These are phyloP conservation scores for Camelus bactrianus DNA, from an alignment of 2,113 vertebrate genomes.

Conservation along the genomic window DNA sequence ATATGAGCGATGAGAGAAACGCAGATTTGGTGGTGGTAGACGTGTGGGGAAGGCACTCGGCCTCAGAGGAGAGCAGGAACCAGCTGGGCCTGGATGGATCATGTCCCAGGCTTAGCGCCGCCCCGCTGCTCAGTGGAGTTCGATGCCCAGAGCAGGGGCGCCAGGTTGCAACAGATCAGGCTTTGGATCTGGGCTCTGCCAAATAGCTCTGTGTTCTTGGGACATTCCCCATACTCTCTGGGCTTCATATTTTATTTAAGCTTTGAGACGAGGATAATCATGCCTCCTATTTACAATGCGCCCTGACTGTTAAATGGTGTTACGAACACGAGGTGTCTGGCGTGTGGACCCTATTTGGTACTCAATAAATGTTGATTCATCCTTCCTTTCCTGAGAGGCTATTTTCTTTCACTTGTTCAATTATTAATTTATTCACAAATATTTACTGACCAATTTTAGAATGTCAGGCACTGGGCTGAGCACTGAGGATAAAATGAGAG, in stretches of 20 bases:
- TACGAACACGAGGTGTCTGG: background rate
- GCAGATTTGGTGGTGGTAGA: background rate
- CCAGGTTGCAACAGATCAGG: background rate
- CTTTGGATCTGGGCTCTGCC: background rate
- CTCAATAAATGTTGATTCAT: slow-evolving; percentile 1
- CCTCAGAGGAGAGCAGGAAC: background rate
- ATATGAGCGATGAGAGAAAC: background rate
- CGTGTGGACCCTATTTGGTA: background rate
- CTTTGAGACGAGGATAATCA: slow-evolving; percentile 52
- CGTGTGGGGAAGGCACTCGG: accelerated
- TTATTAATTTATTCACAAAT: slow-evolving; percentile 75
- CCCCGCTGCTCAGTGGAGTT: background rate
- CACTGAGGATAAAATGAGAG: background rate
- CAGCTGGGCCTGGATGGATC: slow-evolving; percentile 11
- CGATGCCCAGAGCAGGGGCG: background rate
- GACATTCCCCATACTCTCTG: background rate
- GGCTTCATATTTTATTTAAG: slow-evolving; percentile 67
- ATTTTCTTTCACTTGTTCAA: slow-evolving; percentile 58
- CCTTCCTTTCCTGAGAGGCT: slow-evolving; percentile 31
- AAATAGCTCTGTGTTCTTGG: slow-evolving; percentile 58
- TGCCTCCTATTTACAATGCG: background rate
- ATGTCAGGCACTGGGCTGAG: slow-evolving; percentile 15
- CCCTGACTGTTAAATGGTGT: background rate
- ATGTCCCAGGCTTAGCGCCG: background rate
- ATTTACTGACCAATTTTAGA: slow-evolving; percentile 51